Evolutionary conservation across 1,140 invertebrate genomes (phyloP).

Genomic region (Heliconius nattereri): DNA sequence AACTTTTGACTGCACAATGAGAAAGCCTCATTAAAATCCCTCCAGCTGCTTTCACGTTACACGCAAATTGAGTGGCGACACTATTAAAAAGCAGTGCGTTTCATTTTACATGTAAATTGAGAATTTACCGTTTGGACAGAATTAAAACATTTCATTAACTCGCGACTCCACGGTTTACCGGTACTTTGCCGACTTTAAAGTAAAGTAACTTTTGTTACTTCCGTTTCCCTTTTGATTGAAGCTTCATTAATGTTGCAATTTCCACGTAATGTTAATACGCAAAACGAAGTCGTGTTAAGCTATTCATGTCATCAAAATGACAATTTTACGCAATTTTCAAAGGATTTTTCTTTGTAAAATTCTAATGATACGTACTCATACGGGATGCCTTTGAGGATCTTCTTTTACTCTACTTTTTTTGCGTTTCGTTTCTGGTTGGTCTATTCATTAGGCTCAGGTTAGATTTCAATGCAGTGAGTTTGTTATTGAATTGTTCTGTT

Average conservation of each 20-base stretch:
- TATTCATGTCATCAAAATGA: slow-evolving; percentile 1
- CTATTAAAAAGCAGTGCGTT: slow-evolving; percentile 7
- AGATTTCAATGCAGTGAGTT: background rate
- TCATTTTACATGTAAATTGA: background rate
- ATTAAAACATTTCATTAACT: slow-evolving; percentile 1
- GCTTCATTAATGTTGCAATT: background rate
- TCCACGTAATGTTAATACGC: background rate
- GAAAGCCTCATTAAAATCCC: slow-evolving; percentile 9
- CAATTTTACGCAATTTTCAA: slow-evolving; percentile 25
- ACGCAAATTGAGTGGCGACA: background rate
- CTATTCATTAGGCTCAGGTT: background rate
- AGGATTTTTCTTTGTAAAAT: slow-evolving; percentile 24
- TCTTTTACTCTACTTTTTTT: background rate
- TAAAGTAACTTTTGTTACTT: background rate
- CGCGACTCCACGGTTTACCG: background rate
- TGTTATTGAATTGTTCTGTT: background rate
- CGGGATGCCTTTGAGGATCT: slow-evolving; percentile 6
- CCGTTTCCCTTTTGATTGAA: background rate
- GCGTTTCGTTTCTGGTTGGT: background rate
- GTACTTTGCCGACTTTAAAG: background rate
- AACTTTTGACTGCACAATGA: background rate
- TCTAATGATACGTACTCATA: background rate
- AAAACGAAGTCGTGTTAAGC: background rate
- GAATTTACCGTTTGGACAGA: background rate
- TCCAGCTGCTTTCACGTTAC: background rate